Conservation (phyloP, 1,140 invertebrate genomes). For the fruit fly (Drosophila melanogaster) region DNA sequence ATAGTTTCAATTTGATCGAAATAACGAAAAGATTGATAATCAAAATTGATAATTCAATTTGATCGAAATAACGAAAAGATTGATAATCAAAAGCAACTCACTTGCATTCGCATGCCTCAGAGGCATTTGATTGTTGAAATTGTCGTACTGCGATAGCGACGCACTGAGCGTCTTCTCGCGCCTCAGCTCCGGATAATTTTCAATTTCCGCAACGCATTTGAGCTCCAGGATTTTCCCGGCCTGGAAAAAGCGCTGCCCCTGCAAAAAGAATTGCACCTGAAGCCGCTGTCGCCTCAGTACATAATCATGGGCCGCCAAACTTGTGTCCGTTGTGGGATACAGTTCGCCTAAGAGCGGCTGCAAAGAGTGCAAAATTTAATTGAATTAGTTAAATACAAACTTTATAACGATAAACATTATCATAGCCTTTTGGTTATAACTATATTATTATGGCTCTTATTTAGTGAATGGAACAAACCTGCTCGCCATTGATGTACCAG, state of each 20-base stretch:
- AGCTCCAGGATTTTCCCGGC: constrained; percentile 68
- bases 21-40: too few relatives aligned
- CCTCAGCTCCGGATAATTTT: constrained; percentile 76
- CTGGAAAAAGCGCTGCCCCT: constrained; percentile 77
- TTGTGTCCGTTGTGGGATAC: constrained; percentile 76
- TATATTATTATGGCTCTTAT: too few relatives aligned
- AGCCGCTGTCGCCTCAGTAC: constrained; percentile 71
- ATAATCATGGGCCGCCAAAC: constrained; percentile 78
- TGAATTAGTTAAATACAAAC: not conserved
- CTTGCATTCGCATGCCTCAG: constrained; percentile 69
- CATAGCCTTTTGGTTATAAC: too few relatives aligned
- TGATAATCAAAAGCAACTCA: constrained; percentile 25
- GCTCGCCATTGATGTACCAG: constrained; percentile 88
- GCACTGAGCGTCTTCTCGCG: constrained; percentile 73
- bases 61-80: too few relatives aligned
- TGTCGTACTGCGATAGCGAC: constrained; percentile 70
- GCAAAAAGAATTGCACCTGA: constrained; percentile 79
- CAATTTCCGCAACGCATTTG: constrained; percentile 83
- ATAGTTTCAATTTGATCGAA: too few relatives aligned
- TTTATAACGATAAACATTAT: not conserved
- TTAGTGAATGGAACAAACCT: constrained; percentile 73
- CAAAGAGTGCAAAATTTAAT: not conserved
- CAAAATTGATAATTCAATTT: too few relatives aligned
- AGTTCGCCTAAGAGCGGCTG: constrained; percentile 74
- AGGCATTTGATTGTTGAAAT: constrained; percentile 83